Base-by-base conservation (phyloP, 2,888 invertebrate genomes). In the Dicycla oo region DNA sequence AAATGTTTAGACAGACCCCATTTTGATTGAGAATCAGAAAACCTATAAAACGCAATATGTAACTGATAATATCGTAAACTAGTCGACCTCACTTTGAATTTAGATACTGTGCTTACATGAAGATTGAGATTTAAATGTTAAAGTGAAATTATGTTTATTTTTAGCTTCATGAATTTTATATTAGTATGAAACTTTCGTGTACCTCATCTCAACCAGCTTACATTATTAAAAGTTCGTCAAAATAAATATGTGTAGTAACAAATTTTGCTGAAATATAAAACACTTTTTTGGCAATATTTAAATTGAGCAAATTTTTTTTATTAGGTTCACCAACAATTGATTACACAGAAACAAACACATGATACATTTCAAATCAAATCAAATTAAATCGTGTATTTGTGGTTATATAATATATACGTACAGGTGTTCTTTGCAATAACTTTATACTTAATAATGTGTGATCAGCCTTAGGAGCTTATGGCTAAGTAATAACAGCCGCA, bases 81-180 rank as follows among this genome's bases (percentile, higher is more conserved):
- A 5, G n/a, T n/a, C n/a, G 1, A 61, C 13, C 30, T 56, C 13
- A 23, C 15, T 78, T 43, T 69, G 78, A 78, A 75, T 78, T 61
- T 62, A 38, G 38, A 78, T 51, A 78, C 43, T n/a, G 34, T 56
- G 13, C 49, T 69, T 51, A 78, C 49, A 62, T 61, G 26, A 43
- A 56, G 18, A 78, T 69, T n/a, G 49, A 11, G 11, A 3, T 77
- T 69, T 49, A n/a, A 43, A 69, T 62, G 23, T 69, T 56, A 23
- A 45, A 78, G 18, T 69, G 49, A 57, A 40, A 45, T 34, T 34
- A 34, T 30, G 38, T 47, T 40, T 73, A 61, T 40, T 51, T 61
- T 43, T 6, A 49, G 26, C 6, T 56, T 18, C 18, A 61, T 49
- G 34, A 49, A 60, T 68, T 56, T 60, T 51, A 1, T 38, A 49